Evolutionary conservation across 2,888 invertebrate genomes (phyloP).

Genomic region (Chaetogeoica ovagalla): DNA sequence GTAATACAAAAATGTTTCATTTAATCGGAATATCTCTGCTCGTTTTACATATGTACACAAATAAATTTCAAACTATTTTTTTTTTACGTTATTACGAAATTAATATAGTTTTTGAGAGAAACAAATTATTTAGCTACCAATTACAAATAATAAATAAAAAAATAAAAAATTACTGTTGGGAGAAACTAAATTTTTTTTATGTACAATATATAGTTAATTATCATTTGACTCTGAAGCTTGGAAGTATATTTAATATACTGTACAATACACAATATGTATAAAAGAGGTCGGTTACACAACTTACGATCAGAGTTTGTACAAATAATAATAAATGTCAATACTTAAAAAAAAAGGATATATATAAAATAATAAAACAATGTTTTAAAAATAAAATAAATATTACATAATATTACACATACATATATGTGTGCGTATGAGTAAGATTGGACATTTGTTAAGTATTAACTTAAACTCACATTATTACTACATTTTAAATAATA

Average conservation of each 20-base stretch:
- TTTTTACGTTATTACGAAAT: neutral
- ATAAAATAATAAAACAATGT: neutral
- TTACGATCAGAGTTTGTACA: slow-evolving; percentile 4
- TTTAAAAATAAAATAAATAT: slow-evolving; percentile 15
- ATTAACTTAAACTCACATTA: neutral
- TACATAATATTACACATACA: neutral
- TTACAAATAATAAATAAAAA: slow-evolving; percentile 3
- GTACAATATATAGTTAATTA: neutral
- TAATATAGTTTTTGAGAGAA: neutral
- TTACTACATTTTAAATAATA: no score
- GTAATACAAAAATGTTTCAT: neutral
- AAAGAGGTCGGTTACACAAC: no score
- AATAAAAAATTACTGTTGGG: neutral
- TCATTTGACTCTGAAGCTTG: neutral
- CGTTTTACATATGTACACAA: neutral
- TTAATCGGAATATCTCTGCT: neutral
- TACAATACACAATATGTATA: neutral
- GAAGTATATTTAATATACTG: neutral
- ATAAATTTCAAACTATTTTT: neutral
- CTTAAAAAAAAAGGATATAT: slow-evolving; percentile 9
- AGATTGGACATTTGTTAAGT: slow-evolving; percentile 5
- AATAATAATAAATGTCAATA: slow-evolving; percentile 8
- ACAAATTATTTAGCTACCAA: neutral
- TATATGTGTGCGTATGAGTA: neutral
- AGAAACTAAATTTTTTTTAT: neutral